Conservation (phyloP, 2,888 invertebrate species). For the Mesorhabditis sp. region DNA sequence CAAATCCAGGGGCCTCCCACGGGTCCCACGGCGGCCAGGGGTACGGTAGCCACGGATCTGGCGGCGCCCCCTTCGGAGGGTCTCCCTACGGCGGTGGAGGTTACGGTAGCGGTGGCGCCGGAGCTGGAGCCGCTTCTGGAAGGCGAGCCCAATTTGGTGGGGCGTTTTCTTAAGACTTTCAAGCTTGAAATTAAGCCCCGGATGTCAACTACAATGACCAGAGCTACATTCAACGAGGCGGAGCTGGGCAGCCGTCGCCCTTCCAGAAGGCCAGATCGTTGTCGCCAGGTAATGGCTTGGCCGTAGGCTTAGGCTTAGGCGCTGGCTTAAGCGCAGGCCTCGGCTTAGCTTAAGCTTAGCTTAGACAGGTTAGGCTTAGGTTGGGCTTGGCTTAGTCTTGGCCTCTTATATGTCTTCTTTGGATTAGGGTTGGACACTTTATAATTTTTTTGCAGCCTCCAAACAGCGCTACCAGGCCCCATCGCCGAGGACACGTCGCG, state of each 20-base stretch:
- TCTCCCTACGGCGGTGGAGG: constrained; percentile 3
- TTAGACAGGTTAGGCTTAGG: no score
- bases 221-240: constrained; percentile 6
- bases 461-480: constrained; percentile 37
- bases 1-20: no score
- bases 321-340: no score
- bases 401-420: no score
- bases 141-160: not conserved
- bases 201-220: constrained; percentile 4
- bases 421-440: no score
- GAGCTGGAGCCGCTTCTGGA: not conserved
- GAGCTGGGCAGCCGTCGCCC: constrained; percentile 4
- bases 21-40: no score
- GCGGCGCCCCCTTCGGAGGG: not conserved
- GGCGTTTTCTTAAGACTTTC: not conserved
- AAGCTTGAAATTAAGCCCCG: no score
- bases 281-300: not conserved
- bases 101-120: not conserved
- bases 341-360: no score
- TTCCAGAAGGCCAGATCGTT: not conserved
- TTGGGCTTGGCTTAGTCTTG: no score
- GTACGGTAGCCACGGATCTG: not conserved
- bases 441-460: not conserved
- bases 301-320: no score
- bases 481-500: constrained; percentile 30